Base-by-base conservation (phyloP, 1,140 invertebrate genomes). In the Heliothis subflexa region DNA sequence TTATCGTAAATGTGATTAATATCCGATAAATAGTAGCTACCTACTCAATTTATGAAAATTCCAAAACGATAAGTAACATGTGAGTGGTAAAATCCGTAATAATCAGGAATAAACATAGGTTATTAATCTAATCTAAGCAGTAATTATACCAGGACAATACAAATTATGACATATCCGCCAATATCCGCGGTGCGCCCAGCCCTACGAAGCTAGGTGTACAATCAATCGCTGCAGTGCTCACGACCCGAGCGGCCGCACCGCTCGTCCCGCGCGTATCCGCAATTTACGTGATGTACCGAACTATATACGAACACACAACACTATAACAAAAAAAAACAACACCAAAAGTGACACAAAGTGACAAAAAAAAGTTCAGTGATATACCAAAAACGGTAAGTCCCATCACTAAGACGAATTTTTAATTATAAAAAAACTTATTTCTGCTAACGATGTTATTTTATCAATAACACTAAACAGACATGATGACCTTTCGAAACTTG, bases 391-490 rank as follows among this genome's bases (percentile, higher is more conserved):
- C 74, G 74, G 74, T 77, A 68, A 77, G 74, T 77, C 16, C 9
- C 62, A 77, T 40, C 33, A 62, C 18, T 49, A 64, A 16, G 0
- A 1, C 10, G 33, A 5, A 45, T 3, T 16, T 9, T 25, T n/a
- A 77, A 28, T 68, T 47, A 57, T n/a, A 25, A 47, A 64, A 47
- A 64, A 64, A 64, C 5, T 62, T 49, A 45, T 33, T 61, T 33
- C 14, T 25, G n/a, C 14, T 28, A 52, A 64, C 45, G 47, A 55
- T 77, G 18, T 66, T 77, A 77, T 68, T 76, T 76, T 76, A 76
- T 76, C 74, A 55, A 66, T 66, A 66, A 54, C 74, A 76, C n/a
- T 49, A 73, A 75, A 75, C 55, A 76, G 55, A 75, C 74, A 55
- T 61, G 47, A 64, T 64, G 74, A 76, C 74, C 74, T 76, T 66